Evolutionary conservation across 2,797 vertebrate species (phyloP), one percentile per base, ranked within the genome.

Genomic region (Chaetodon trifasciatus): DNA sequence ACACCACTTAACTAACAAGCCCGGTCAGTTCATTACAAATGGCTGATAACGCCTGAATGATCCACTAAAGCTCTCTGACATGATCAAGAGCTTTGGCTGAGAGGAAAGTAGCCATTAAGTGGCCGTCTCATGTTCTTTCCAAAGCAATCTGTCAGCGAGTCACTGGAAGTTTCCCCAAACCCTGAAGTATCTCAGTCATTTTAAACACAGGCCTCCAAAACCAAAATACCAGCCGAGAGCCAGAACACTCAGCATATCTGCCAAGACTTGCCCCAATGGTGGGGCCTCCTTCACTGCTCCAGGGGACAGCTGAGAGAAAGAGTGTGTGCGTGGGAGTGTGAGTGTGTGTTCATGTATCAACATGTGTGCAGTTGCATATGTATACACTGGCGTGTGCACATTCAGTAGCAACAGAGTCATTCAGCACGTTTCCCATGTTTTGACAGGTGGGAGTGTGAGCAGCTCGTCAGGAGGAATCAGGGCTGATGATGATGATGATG

Each of bases 171-270:
- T 65, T 79, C 86, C 85, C 90, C 79, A 62, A 94, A 92, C 88
- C 91, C 86, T 76, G 65, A 94, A 91, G 81, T 85, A 94, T 94
- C 93, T 88, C 88, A 94, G 90, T 88, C 86, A 94, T 92, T 85
- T 94, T 94, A 96, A 96, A 83, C 93, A 92, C 86, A 94, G 94
- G 90, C 91, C 90, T 87, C 2, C 19, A 79, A 52, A 90, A 89
- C 92, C 87, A 78, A 93, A 93, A 91, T 90, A 89, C 88, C 92
- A 85, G 87, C 83, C 47, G 60, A 64, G 76, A 85, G 88, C 91
- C 89, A 89, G 78, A 90, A 85, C 85, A 64, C 74, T 84, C 88
- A 42, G 85, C 81, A 88, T 88, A 91, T 95, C 87, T 94, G 94
- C 94, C 92, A 93, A 90, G 92, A 93, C 94, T 70, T 89, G 94